A percentile compares a stretch with the other conserved stretches of the same genome.
Evolutionary conservation across 2,113 vertebrate genomes (phyloP).

Genomic region (Pundamilia nyererei): DNA sequence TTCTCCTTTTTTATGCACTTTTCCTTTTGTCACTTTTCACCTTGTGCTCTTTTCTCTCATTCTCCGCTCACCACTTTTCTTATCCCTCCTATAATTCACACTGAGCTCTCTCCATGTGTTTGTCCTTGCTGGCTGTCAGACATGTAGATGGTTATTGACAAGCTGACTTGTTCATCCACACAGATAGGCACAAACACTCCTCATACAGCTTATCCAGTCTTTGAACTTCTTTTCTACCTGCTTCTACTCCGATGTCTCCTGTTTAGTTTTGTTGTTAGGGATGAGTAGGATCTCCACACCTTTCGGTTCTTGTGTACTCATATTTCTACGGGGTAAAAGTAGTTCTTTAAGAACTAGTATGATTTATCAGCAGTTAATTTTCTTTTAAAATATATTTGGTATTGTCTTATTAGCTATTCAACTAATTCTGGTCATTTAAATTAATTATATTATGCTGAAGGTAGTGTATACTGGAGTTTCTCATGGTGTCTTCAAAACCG

Average conservation of each 20-base stretch:
- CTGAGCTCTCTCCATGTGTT: not conserved
- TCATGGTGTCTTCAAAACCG: not conserved
- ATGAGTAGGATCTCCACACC: not conserved
- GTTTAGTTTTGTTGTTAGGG: not conserved
- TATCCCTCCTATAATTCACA: not conserved
- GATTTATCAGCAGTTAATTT: not conserved
- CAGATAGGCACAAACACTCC: not conserved
- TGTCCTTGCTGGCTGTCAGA: not conserved
- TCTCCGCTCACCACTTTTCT: not conserved
- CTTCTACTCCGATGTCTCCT: not conserved
- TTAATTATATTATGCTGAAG: not conserved
- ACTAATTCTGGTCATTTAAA: not conserved
- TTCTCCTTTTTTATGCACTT: too few relatives aligned
- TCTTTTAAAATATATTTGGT: not conserved
- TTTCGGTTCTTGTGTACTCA: not conserved
- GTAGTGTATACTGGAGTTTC: not conserved
- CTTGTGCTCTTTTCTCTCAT: too few relatives aligned
- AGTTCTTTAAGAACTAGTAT: not conserved
- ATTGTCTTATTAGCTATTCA: not conserved
- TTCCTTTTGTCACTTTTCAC: too few relatives aligned
- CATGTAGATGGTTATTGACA: not conserved
- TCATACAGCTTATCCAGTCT: not conserved
- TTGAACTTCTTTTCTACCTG: not conserved
- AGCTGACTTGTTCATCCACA: not conserved
- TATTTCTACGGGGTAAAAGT: not conserved